Conservation (phyloP, 2,888 invertebrate species). For the Synergus gifuensis region DNA sequence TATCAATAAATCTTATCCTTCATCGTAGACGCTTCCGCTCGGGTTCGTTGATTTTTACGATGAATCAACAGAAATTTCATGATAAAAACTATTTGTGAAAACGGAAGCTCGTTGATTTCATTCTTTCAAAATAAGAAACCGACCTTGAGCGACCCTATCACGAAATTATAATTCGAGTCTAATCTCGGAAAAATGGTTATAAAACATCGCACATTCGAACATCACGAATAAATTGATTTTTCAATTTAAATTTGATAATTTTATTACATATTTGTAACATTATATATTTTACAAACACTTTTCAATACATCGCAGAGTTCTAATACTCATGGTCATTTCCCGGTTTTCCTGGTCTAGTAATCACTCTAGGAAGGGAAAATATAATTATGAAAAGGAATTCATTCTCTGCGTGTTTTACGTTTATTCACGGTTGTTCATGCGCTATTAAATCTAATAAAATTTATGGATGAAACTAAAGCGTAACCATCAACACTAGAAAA, state of each 20-base stretch:
- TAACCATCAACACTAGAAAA: neutral
- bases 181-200: neutral
- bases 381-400: neutral
- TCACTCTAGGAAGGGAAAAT: neutral
- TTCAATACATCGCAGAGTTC: neutral
- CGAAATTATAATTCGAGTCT: neutral
- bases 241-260: neutral
- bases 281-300: too few relatives aligned
- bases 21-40: neutral
- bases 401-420: neutral
- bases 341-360: neutral
- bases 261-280: too few relatives aligned
- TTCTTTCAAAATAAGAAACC: neutral
- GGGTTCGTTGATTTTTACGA: neutral
- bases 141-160: neutral
- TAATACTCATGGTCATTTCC: neutral
- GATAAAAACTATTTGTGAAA: slow-evolving; percentile 24
- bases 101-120: slow-evolving; percentile 17
- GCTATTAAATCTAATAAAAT: neutral
- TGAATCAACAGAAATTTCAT: slow-evolving; percentile 5
- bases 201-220: neutral
- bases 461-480: neutral
- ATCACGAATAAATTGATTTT: neutral
- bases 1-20: neutral
- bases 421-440: neutral